Conservation (phyloP, 2,888 invertebrate genomes). For the Rosalia funebris region DNA sequence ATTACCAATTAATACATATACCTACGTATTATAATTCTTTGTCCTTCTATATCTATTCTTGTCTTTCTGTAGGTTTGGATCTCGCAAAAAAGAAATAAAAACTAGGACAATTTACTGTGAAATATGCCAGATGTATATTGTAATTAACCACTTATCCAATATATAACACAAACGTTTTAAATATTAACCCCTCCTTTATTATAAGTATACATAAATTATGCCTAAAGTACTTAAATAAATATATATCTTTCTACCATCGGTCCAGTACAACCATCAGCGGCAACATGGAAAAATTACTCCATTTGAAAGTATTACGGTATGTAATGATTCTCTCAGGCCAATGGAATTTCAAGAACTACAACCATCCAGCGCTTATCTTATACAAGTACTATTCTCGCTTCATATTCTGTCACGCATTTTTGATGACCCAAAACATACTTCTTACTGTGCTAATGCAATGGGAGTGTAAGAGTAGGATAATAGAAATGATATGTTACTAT, state of each 20-base stretch:
- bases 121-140: background rate
- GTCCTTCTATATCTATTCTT: no score
- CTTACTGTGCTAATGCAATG: constrained; percentile 7
- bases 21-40: no score
- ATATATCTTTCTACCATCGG: no score
- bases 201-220: background rate
- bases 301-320: background rate
- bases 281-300: background rate
- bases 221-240: background rate
- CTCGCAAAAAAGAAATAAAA: background rate
- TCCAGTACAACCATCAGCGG: background rate
- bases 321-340: constrained; percentile 24
- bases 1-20: no score
- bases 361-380: background rate
- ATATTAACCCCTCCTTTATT: background rate
- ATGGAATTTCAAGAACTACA: constrained; percentile 21
- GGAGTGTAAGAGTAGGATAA: constrained; percentile 20
- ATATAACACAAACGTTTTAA: background rate
- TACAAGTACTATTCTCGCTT: constrained; percentile 5
- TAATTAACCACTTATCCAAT: background rate
- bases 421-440: constrained; percentile 18
- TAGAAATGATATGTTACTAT: constrained; percentile 26
- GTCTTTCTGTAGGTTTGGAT: no score
- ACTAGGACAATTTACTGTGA: background rate
- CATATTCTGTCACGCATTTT: constrained; percentile 3